Evolutionary conservation across 1,140 invertebrate genomes (phyloP).

Genomic region (Camponotus vicinus): DNA sequence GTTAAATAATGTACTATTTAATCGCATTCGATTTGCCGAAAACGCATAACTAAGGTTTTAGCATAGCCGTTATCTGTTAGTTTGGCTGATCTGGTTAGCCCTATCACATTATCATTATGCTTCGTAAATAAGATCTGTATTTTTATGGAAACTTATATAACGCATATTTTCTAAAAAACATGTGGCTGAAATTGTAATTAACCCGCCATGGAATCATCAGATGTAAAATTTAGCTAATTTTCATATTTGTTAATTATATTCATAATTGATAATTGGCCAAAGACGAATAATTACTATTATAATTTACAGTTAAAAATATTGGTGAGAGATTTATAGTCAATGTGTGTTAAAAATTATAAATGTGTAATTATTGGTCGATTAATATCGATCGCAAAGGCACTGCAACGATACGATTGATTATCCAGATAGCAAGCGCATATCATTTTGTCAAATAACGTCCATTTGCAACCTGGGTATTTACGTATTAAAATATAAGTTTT

Average conservation of each 20-base stretch:
- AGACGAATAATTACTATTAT: slow-evolving; percentile 2
- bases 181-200: slow-evolving; percentile 7
- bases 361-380: slow-evolving; percentile 16
- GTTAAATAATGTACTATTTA: slow-evolving; percentile 6
- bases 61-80: slow-evolving; percentile 20
- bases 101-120: background rate
- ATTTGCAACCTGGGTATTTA: background rate
- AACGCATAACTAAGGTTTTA: slow-evolving; percentile 19
- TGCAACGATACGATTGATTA: background rate
- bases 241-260: slow-evolving; percentile 38
- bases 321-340: background rate
- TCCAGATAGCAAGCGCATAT: too few species aligned
- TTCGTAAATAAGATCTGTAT: background rate
- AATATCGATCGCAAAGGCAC: slow-evolving; percentile 17
- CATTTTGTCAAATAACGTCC: too few species aligned
- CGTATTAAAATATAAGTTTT: background rate
- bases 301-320: background rate
- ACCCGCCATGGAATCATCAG: background rate
- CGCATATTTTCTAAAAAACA: background rate
- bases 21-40: slow-evolving; percentile 17
- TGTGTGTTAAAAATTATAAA: slow-evolving; percentile 2
- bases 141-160: background rate
- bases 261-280: background rate
- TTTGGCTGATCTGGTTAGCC: background rate
- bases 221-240: slow-evolving; percentile 24